Conservation (phyloP, 2,113 vertebrate genomes). For the Cinclus mexicanus region DNA sequence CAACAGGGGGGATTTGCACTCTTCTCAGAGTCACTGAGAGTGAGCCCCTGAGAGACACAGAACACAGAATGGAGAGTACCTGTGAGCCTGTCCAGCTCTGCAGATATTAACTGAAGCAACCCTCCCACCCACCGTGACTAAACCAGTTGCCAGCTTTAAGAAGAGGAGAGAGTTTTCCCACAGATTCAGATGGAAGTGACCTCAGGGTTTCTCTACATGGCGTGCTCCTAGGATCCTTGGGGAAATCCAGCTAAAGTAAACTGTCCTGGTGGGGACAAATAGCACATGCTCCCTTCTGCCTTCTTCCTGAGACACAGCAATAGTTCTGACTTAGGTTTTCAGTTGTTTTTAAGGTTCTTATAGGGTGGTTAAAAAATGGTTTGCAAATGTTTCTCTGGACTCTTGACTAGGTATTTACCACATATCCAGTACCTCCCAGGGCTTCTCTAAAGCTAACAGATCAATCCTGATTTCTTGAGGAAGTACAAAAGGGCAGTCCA, state of each 20-base stretch:
- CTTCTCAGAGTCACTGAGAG: background rate
- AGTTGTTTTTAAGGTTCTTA: background rate
- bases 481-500: background rate
- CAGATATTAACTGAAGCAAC: background rate
- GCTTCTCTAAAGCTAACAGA: background rate
- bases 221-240: background rate
- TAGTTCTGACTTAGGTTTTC: background rate
- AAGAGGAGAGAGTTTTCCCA: background rate
- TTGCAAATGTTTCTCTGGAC: background rate
- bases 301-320: background rate
- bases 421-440: background rate
- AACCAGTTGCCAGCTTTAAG: background rate
- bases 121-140: background rate
- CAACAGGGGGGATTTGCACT: background rate
- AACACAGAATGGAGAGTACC: background rate
- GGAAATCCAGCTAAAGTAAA: background rate
- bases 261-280: accelerated
- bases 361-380: background rate
- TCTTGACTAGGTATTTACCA: background rate
- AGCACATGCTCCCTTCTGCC: background rate
- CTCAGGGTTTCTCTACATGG: background rate
- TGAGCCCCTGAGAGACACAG: background rate
- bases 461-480: background rate
- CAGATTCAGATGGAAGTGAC: background rate
- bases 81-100: background rate